Conservation (phyloP, 1,140 invertebrate genomes). For the Onthophagus taurus region DNA sequence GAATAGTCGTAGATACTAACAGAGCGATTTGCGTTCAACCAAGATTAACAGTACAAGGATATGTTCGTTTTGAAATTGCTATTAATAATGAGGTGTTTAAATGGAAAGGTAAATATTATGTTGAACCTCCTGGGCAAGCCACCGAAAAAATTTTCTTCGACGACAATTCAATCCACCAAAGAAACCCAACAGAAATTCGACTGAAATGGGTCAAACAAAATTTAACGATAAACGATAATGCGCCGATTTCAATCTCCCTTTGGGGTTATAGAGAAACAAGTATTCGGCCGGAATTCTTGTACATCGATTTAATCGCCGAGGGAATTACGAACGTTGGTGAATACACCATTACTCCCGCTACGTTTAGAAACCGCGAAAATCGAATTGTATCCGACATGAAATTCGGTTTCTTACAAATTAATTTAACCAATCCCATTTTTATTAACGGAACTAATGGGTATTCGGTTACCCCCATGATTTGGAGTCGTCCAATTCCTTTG, state of each 20-base stretch:
- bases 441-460: slow-evolving; percentile 50
- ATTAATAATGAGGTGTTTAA: slow-evolving; percentile 74
- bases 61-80: slow-evolving; percentile 78
- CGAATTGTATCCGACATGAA: slow-evolving; percentile 58
- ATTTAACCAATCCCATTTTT: slow-evolving; percentile 69
- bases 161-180: slow-evolving; percentile 60
- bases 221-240: slow-evolving; percentile 69
- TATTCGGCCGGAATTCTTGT: slow-evolving; percentile 57
- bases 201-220: slow-evolving; percentile 77
- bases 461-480: slow-evolving; percentile 68
- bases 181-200: slow-evolving; percentile 58
- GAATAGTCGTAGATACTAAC: slow-evolving; percentile 66
- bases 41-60: slow-evolving; percentile 80
- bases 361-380: slow-evolving; percentile 58
- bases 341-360: slow-evolving; percentile 29
- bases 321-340: slow-evolving; percentile 30
- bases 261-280: slow-evolving; percentile 81
- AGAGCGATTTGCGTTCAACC: slow-evolving; percentile 84
- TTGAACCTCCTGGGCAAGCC: slow-evolving; percentile 79
- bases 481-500: slow-evolving; percentile 84
- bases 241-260: slow-evolving; percentile 66
- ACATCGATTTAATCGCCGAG: slow-evolving; percentile 40
- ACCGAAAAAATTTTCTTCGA: slow-evolving; percentile 76
- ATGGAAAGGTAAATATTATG: slow-evolving; percentile 87
- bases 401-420: slow-evolving; percentile 87